Conservation (phyloP, 2,888 invertebrate genomes). For the Junonia oenone region DNA sequence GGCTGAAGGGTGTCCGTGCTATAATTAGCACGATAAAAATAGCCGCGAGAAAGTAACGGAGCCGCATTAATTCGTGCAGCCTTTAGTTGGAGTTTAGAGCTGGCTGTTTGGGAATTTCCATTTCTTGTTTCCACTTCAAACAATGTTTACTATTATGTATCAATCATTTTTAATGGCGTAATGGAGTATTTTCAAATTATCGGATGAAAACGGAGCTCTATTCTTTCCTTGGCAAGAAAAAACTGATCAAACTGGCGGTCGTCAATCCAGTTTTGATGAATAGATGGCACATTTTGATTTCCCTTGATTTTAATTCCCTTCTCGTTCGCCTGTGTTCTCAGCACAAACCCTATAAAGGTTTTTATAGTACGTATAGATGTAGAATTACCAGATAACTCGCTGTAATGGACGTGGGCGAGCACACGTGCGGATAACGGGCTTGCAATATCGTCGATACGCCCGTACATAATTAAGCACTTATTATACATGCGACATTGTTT, state of each 20-base stretch:
- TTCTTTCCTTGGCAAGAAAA: too few relatives aligned
- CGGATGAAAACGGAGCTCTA: not conserved
- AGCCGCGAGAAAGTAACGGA: slow-evolving; percentile 2
- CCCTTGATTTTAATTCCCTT: not conserved
- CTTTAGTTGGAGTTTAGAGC: not conserved
- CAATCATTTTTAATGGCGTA: not conserved
- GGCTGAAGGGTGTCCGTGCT: slow-evolving; percentile 18
- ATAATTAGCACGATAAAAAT: slow-evolving; percentile 24
- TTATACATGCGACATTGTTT: slow-evolving; percentile 1
- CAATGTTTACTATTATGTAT: not conserved
- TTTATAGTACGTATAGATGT: not conserved
- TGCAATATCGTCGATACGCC: slow-evolving; percentile 49
- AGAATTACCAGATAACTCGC: slow-evolving; percentile 21
- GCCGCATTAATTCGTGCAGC: not conserved
- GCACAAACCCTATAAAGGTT: not conserved
- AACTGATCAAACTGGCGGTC: not conserved
- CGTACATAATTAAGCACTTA: slow-evolving; percentile 29
- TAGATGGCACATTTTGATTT: not conserved
- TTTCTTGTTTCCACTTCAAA: not conserved
- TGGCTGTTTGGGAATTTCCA: not conserved
- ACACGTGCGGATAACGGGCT: slow-evolving; percentile 62
- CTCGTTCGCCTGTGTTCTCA: not conserved
- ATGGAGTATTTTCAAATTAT: too few relatives aligned
- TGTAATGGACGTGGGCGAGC: slow-evolving; percentile 44
- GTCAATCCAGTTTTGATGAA: not conserved